phyloP scores from a whole-genome alignment of 2,888 invertebrate species.

The Syrphus vitripennis region DNA sequence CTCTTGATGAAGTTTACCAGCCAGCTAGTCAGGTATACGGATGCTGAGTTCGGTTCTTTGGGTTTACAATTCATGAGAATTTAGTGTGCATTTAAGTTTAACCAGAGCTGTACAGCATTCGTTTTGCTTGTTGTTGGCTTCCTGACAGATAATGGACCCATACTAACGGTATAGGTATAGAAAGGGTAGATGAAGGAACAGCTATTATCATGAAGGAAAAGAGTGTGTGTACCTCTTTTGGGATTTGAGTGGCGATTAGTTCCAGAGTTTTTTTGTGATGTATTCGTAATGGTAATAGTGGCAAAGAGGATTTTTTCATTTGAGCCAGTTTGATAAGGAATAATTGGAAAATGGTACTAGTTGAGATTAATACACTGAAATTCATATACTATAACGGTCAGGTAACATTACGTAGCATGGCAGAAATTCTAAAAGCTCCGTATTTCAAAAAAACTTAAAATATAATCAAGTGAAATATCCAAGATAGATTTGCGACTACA shows the following conservation, averaged over 20 bases:
- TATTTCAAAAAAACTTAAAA: too few relatives aligned
- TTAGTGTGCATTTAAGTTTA: constrained; percentile 52
- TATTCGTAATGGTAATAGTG: neutral
- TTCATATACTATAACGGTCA: too few relatives aligned
- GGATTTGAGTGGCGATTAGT: constrained; percentile 35
- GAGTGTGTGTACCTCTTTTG: constrained; percentile 31
- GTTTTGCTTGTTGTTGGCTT: constrained; percentile 31
- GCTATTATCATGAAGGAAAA: neutral
- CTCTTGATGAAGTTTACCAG: constrained; percentile 46
- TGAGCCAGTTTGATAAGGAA: too few relatives aligned
- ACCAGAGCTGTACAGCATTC: constrained; percentile 9
- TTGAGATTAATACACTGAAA: too few relatives aligned
- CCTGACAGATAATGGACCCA: constrained; percentile 19
- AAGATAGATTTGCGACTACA: too few relatives aligned
- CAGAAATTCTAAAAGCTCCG: too few relatives aligned
- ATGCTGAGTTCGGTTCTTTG: constrained; percentile 12
- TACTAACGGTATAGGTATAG: neutral
- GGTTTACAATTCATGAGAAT: constrained; percentile 45
- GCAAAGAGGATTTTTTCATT: too few relatives aligned
- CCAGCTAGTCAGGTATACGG: neutral
- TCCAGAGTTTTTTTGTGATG: neutral
- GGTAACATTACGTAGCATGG: too few relatives aligned
- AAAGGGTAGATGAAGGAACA: neutral
- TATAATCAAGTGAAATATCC: too few relatives aligned
- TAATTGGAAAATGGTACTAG: too few relatives aligned